Percentiles rank a stretch among this genome's conserved stretches.
These are phyloP conservation scores for Aegypius monachus DNA, from an alignment of 2,113 vertebrate species.

Conservation along the genomic window DNA sequence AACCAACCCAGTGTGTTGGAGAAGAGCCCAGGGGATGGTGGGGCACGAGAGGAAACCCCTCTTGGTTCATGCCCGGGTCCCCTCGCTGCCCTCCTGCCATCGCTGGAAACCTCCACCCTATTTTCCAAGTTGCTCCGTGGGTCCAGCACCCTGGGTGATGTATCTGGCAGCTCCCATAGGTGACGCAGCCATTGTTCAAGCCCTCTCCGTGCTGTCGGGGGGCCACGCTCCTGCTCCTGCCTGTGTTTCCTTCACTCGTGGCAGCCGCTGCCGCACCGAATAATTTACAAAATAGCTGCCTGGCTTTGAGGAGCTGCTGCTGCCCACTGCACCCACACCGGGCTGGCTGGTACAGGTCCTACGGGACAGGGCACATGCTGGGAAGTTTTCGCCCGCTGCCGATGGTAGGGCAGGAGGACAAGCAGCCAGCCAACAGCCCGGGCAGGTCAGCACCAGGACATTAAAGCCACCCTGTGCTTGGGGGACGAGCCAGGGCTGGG, in stretches of 20 bases:
- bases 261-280: background rate
- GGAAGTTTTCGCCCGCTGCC: background rate
- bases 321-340: rapidly evolving
- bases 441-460: background rate
- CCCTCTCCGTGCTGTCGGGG: rapidly evolving
- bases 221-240: background rate
- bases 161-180: background rate
- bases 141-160: background rate
- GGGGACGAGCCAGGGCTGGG: background rate
- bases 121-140: background rate
- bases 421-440: background rate
- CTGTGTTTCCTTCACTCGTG: background rate
- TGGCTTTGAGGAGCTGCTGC: background rate
- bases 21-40: background rate
- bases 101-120: background rate
- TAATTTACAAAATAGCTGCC: background rate
- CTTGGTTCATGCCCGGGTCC: background rate
- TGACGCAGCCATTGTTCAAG: background rate
- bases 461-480: background rate
- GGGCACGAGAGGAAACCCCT: background rate
- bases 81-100: background rate
- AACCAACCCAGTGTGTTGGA: background rate
- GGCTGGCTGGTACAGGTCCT: background rate
- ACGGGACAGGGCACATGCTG: background rate
- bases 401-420: background rate